Percentiles rank a stretch among this genome's conserved stretches.
Conservation (phyloP, 2,113 vertebrate species). For the Daubentonia madagascariensis region DNA sequence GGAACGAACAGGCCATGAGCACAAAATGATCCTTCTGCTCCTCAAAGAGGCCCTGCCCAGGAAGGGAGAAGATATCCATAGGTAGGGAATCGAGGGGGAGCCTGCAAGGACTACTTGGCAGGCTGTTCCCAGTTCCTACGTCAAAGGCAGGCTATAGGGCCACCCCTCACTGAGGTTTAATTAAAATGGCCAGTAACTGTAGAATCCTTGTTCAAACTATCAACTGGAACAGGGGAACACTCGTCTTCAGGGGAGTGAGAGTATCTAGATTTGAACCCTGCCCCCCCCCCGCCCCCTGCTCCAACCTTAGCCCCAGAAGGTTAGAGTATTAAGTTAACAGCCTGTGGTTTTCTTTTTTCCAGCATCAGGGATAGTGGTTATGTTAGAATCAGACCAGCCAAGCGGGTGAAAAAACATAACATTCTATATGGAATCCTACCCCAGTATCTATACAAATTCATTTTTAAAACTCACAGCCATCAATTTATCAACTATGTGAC, state of each 20-base stretch:
- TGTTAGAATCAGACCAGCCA: not conserved
- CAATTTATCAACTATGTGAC: not conserved
- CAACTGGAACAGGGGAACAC: not conserved
- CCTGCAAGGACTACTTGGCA: not conserved
- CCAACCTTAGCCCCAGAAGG: not conserved
- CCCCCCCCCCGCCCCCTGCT: not conserved
- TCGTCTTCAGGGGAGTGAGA: not conserved
- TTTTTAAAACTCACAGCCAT: not conserved
- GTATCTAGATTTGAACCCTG: not conserved
- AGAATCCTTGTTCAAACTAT: not conserved
- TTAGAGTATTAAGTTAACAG: not conserved
- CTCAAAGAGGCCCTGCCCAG: not conserved
- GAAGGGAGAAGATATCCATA: not conserved
- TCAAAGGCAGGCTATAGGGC: not conserved
- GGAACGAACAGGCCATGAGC: slow-evolving; percentile 43
- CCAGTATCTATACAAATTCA: not conserved
- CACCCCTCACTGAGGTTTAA: not conserved
- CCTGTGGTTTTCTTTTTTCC: slow-evolving; percentile 51
- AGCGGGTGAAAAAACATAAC: not conserved
- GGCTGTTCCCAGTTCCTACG: not conserved
- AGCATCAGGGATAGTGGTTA: slow-evolving; percentile 47
- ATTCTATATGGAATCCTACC: not conserved
- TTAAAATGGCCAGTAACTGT: not conserved
- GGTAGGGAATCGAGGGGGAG: not conserved
- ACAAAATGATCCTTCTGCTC: not conserved